Conservation (phyloP, 2,797 vertebrate species). For the Rhinogobio ventralis region DNA sequence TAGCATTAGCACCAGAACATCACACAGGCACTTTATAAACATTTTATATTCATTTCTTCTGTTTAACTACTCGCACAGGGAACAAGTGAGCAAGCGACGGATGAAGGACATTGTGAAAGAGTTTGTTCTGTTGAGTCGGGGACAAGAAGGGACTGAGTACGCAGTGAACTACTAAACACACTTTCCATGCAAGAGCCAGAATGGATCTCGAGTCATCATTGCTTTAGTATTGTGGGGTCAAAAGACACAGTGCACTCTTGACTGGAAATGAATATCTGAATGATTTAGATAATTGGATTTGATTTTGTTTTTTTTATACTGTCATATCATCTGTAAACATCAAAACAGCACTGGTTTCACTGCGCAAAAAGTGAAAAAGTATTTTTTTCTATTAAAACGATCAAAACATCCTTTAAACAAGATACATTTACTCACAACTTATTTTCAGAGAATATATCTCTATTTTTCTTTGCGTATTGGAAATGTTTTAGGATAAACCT, state of each 20-base stretch:
- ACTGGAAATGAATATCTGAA: not conserved
- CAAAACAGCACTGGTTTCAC: not conserved
- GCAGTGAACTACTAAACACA: conserved; percentile 81
- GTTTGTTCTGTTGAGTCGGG: conserved; percentile 92
- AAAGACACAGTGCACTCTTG: not conserved
- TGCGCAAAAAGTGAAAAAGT: not conserved
- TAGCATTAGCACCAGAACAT: not conserved
- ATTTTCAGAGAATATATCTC: not conserved
- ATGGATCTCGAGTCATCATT: not conserved
- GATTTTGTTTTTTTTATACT: not conserved
- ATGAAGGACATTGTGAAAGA: conserved; percentile 96
- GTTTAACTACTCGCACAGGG: conserved; percentile 74
- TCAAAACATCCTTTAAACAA: not conserved
- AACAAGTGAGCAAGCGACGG: conserved; percentile 90
- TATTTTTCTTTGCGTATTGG: not conserved
- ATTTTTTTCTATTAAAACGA: not conserved
- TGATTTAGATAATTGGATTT: not conserved
- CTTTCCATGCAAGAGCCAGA: not conserved
- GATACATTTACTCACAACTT: not conserved
- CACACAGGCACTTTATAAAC: not conserved
- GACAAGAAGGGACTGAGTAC: conserved; percentile 89
- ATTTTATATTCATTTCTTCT: not conserved
- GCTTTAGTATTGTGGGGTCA: not conserved
- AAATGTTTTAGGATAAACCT: not conserved
- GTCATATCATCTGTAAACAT: not conserved